Percentiles rank a stretch among this genome's conserved stretches.
These are phyloP conservation scores for Chionodraco myersi DNA, from an alignment of 2,113 vertebrate species.

Conservation along the genomic window DNA sequence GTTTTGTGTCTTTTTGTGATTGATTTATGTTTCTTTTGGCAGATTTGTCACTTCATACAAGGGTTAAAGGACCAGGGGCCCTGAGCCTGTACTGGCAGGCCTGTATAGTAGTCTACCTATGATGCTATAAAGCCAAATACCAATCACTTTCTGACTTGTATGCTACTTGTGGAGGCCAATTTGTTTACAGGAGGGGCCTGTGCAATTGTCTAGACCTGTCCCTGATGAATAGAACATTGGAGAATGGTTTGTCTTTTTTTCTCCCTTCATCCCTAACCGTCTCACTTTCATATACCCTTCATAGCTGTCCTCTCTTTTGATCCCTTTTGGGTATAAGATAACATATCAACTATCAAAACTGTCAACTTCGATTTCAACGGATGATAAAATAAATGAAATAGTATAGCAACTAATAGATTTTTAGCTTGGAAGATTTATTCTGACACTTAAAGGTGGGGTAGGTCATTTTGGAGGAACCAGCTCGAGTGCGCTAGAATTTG, in stretches of 20 bases:
- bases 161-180: neutral
- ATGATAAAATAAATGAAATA: constrained; percentile 13
- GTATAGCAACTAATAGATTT: neutral
- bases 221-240: neutral
- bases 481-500: no score
- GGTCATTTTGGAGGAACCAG: no score
- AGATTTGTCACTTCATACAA: neutral
- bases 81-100: neutral
- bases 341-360: constrained; percentile 15
- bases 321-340: neutral
- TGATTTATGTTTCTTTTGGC: neutral
- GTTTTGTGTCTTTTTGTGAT: neutral
- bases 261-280: neutral
- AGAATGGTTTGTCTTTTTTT: neutral
- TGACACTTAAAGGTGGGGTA: neutral
- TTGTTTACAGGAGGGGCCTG: neutral
- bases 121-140: neutral
- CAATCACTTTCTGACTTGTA: neutral
- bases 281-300: neutral
- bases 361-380: constrained; percentile 3
- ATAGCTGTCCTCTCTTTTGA: neutral
- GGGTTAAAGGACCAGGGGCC: neutral
- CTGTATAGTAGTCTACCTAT: neutral
- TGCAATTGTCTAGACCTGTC: neutral
- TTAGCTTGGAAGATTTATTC: neutral